A percentile compares a stretch with the other conserved stretches of the same genome.
Conservation (phyloP, 2,888 invertebrate genomes). For the Cataglyphis livida region DNA sequence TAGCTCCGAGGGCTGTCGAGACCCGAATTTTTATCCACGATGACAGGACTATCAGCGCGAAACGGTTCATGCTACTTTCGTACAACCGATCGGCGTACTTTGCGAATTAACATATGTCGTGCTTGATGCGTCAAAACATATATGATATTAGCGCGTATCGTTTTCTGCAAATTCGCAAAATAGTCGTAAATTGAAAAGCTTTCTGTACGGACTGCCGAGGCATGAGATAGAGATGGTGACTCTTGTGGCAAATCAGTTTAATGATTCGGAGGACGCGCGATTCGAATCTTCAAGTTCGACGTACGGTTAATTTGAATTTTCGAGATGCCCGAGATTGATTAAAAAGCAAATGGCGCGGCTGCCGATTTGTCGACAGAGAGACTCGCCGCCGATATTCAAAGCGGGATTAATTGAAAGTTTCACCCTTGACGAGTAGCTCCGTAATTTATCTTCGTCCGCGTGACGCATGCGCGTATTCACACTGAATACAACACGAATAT, state of each 20-base stretch:
- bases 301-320: slow-evolving; percentile 46
- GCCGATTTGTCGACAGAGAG: slow-evolving; percentile 49
- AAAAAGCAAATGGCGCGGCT: slow-evolving; percentile 41
- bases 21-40: slow-evolving; percentile 67
- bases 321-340: slow-evolving; percentile 30
- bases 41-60: slow-evolving; percentile 40
- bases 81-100: slow-evolving; percentile 20
- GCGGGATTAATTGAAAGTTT: slow-evolving; percentile 55
- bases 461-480: slow-evolving; percentile 38
- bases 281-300: slow-evolving; percentile 42
- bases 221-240: background rate
- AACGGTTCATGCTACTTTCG: slow-evolving; percentile 64
- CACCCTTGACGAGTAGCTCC: slow-evolving; percentile 45
- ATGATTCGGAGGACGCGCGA: slow-evolving; percentile 7
- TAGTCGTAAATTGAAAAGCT: background rate
- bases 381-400: slow-evolving; percentile 45
- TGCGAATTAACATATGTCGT: slow-evolving; percentile 34
- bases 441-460: slow-evolving; percentile 54
- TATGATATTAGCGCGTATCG: background rate
- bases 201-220: background rate
- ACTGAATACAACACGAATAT: slow-evolving; percentile 21
- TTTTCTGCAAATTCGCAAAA: background rate
- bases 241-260: background rate
- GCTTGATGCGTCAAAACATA: background rate
- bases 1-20: slow-evolving; percentile 67